phyloP scores from a whole-genome alignment of 2,888 invertebrate species.

The Drosophila recens region DNA sequence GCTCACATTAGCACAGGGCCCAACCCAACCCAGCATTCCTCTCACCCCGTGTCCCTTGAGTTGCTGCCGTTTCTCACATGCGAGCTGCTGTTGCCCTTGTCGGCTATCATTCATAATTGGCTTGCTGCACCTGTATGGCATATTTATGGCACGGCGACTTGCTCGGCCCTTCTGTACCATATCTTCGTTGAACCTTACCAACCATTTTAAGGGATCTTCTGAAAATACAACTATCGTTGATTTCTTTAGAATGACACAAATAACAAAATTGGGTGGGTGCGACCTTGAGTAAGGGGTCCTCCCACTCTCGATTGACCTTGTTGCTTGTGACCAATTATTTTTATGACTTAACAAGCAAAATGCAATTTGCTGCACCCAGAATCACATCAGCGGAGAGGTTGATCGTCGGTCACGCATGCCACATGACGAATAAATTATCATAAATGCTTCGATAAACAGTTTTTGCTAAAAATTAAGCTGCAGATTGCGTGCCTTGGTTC shows the following conservation, averaged over 20 bases:
- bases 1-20: conserved; percentile 13
- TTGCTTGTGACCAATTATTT: conserved; percentile 62
- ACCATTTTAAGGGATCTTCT: not conserved
- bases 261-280: not conserved
- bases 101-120: conserved; percentile 74
- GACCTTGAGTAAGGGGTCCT: conserved; percentile 1
- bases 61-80: conserved; percentile 29
- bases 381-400: conserved; percentile 33
- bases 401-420: conserved; percentile 65
- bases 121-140: conserved; percentile 70
- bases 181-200: not conserved
- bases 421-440: conserved; percentile 73
- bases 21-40: not conserved
- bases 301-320: conserved; percentile 36
- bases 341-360: conserved; percentile 65
- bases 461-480: conserved; percentile 24
- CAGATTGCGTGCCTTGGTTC: conserved; percentile 35
- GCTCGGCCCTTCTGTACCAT: conserved; percentile 12
- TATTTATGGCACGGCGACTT: conserved; percentile 56
- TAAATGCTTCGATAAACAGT: conserved; percentile 66
- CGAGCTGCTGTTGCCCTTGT: conserved; percentile 22
- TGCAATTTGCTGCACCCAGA: conserved; percentile 79
- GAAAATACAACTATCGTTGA: not conserved
- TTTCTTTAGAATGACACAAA: not conserved
- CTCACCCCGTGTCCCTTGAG: not conserved